phyloP scores from a whole-genome alignment of 1,140 invertebrate species.

The Sitodiplosis mosellana region DNA sequence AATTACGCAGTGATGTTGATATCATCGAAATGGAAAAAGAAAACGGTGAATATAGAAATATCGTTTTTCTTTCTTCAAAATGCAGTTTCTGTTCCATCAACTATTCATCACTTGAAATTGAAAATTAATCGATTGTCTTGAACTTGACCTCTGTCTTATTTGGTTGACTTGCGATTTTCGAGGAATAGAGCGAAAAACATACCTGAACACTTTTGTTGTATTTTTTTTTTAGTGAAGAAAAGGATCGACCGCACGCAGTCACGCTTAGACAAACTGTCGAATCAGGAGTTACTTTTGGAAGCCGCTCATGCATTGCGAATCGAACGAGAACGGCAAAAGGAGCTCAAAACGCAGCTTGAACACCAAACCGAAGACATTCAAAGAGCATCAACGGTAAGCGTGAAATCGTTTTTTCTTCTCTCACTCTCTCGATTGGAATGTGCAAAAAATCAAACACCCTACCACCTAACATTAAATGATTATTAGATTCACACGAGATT shows the following conservation, averaged over 20 bases:
- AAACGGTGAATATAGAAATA: conserved; percentile 28
- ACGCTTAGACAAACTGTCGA: conserved; percentile 15
- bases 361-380: conserved; percentile 23
- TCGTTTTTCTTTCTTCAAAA: no score
- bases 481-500: conserved; percentile 4
- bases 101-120: no score
- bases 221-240: conserved; percentile 38
- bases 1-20: conserved; percentile 55
- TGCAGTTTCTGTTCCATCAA: no score
- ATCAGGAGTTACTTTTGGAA: conserved; percentile 30
- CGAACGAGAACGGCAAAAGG: conserved; percentile 54
- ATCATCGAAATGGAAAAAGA: conserved; percentile 77
- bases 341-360: conserved; percentile 40
- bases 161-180: background rate
- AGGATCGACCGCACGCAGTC: conserved; percentile 40
- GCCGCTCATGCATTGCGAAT: conserved; percentile 45
- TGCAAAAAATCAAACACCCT: background rate
- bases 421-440: background rate
- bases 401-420: background rate
- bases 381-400: background rate
- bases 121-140: no score
- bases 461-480: background rate
- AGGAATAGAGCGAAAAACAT: background rate
- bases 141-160: conserved; percentile 5
- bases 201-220: background rate